Base-by-base conservation (phyloP, 2,888 invertebrate genomes). In the Parnassius apollo region DNA sequence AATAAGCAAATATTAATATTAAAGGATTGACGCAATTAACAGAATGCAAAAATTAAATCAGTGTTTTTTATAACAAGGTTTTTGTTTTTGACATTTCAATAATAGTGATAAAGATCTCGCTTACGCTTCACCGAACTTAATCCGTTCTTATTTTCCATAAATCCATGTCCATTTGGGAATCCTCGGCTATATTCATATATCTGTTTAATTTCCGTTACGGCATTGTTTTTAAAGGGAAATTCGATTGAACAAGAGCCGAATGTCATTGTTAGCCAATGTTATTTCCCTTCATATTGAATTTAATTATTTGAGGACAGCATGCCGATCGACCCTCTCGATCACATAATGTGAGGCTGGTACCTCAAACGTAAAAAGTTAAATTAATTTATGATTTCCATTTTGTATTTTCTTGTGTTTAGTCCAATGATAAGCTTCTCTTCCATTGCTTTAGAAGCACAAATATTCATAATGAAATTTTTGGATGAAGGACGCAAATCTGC, bases 231-330 rank as follows among this genome's bases (percentile, higher is more conserved):
- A 80, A 77, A 81, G 82, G 79, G 82, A 83, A 81, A 85, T 85
- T 86, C 85, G 84, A 86, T 88, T 83, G 80, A 80, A 82, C 78
- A 80, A 83, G 80, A 82, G 81, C 76, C 78, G 78, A 71, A 77
- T 80, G 77, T 78, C 82, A 84, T 82, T 85, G 84, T 80, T 83
- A 80, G 78, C 82, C 80, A 80, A 76, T 78, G 83, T 88, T 85
- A 90, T 89, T 90, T 90, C 89, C 90, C 88, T 79, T 83, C 76
- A 83, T 80, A 85, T 86, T 85, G 78, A 86, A 85, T 88, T 85
- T 82, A 81, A 87, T 82, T 83, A 83, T 86, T 86, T 82, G 82
- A 83, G 76, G 80, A 78, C 82, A 81, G 81, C 80, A 77, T 77
- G 78, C 76, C 78, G 79, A 69, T 69, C 76, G 79, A 80, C 77